Base-by-base conservation (phyloP, 2,797 vertebrate species). In the Pangasius sanitwongsei region DNA sequence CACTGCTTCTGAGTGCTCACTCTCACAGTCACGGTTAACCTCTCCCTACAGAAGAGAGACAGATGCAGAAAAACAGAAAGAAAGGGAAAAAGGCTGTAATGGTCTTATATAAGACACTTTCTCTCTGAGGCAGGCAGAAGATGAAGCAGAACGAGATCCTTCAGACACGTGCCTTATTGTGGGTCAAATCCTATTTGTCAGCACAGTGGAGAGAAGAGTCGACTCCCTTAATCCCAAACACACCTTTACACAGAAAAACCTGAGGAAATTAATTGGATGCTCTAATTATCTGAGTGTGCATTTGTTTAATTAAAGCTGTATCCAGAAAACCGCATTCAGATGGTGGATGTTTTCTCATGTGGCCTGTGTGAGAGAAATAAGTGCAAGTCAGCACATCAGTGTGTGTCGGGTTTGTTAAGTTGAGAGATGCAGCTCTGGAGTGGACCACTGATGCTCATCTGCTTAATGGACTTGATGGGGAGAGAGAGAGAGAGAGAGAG, bases 91-190 rank as follows among this genome's bases (percentile, higher is more conserved):
- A 34, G 20, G 53, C 50, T 6, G 31, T 82, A 82, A 82, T 82
- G 53, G 53, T 61, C 20, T 82, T 82, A 82, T 61, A 82, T 82
- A 82, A 82, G 53, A 6, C 55, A 34, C 31, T 25, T 20, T 81
- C n/a, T 55, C 75, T 78, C 11, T 8, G 13, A 78, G 50, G 75
- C 44, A 48, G 44, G 41, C 25, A 55, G 55, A 41, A 37, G 50
- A 78, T 53, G 4, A 78, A 57, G 50, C 4, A 20, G 53, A 80
- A 34, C 7, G 16, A 57, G 77, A 82, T 57, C 53, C 20, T 81
- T 59, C 53, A 37, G 53, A 80, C 77, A 20, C 3, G 8, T 34
- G 77, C 50, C 50, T 80, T 55, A 31, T 55, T 80, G 50, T 20
- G 3, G 55, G 34, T 2, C 34, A 13, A 59, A 59, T 82, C 15